These are phyloP conservation scores for Erinaceus europaeus DNA, from an alignment of 2,113 vertebrate genomes.

Conservation along the genomic window DNA sequence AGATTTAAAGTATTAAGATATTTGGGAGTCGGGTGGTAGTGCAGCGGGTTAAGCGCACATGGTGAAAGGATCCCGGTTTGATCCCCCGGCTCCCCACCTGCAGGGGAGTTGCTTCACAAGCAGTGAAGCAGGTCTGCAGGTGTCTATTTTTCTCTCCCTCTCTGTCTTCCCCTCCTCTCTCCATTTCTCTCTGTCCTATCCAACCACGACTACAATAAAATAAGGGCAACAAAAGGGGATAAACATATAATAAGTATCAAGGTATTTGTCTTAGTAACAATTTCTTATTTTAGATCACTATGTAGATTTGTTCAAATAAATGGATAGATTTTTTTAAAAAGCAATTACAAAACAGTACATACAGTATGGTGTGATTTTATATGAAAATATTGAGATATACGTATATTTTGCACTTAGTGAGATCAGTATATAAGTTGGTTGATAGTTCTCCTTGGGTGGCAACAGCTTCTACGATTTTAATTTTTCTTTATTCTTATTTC, in stretches of 20 bases:
- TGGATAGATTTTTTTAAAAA: neutral
- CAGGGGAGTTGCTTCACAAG: no score
- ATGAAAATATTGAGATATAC: neutral
- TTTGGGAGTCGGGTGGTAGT: no score
- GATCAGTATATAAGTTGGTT: neutral
- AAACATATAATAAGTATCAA: no score
- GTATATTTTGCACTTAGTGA: neutral
- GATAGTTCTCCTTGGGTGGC: neutral
- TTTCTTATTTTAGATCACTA: conserved; percentile 10
- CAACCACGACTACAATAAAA: no score
- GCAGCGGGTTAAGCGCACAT: no score
- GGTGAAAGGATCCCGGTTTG: no score
- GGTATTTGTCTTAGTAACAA: conserved; percentile 12
- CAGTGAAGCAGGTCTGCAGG: no score
- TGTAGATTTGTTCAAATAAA: neutral
- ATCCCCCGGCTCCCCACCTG: no score
- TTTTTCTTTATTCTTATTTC: conserved; percentile 13
- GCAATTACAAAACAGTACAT: neutral
- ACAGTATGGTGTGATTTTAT: neutral
- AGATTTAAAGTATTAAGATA: conserved; percentile 29
- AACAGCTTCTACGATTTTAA: neutral
- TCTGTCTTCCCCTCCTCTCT: no score
- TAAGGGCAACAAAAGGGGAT: no score
- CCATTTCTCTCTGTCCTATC: no score
- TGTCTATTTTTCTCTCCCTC: no score